phyloP scores from a whole-genome alignment of 2,888 invertebrate genomes.

The Macrosiphum euphorbiae region DNA sequence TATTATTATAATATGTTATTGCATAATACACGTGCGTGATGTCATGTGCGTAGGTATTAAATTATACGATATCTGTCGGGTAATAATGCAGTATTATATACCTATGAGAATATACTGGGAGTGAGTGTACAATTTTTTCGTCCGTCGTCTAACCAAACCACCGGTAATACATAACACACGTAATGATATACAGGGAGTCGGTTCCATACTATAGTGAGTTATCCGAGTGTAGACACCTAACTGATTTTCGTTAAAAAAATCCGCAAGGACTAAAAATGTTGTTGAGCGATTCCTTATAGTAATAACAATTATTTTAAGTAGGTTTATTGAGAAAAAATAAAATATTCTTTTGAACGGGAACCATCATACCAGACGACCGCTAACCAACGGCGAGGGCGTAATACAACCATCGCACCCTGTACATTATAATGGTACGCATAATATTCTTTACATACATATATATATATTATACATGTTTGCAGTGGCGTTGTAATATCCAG shows the following conservation, averaged over 20 bases:
- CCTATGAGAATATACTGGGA: not conserved
- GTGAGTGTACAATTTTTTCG: not conserved
- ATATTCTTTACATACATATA: not conserved
- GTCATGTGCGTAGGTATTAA: not conserved
- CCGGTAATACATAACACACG: not conserved
- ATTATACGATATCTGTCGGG: not conserved
- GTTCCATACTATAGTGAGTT: not conserved
- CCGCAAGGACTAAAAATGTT: not conserved
- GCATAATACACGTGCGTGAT: not conserved
- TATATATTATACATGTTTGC: not conserved
- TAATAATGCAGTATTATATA: not conserved
- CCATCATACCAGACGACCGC: not conserved
- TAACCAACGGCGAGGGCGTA: not conserved
- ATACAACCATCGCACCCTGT: not conserved
- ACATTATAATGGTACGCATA: not conserved
- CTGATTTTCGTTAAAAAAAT: not conserved
- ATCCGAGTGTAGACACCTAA: too few species aligned
- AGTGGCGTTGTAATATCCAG: not conserved
- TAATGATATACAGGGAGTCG: not conserved
- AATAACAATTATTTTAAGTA: not conserved
- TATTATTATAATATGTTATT: constrained; percentile 3
- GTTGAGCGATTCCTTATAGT: not conserved
- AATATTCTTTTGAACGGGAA: not conserved
- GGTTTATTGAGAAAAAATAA: not conserved
- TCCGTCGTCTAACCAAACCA: not conserved